Base-by-base conservation (phyloP, 2,113 vertebrate genomes). In the Recurvirostra avosetta region DNA sequence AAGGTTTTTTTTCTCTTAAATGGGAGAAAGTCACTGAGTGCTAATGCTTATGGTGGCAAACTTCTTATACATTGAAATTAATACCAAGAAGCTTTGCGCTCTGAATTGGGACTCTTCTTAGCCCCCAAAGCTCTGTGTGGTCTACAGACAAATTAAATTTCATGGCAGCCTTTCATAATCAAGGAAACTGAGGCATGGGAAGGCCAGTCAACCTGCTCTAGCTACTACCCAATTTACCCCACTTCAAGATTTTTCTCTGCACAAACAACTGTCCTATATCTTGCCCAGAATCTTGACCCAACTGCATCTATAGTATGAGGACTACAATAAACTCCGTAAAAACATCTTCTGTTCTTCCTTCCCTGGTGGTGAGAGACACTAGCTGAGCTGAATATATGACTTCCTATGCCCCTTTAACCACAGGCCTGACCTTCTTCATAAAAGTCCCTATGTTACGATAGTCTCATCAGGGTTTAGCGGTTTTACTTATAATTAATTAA, bases 401-500 rank as follows among this genome's bases (percentile, higher is more conserved):
- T 95, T 95, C 70, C 89, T 91, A 41, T 43, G 41, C 79, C 62
- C 94, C 73, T 91, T 95, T 95, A 88, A 95, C 92, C 89, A 92
- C 81, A 95, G 59, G 29, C 34, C 71, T 95, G 94, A 96, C 92
- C 94, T 93, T 70, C 45, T 88, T 82, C 80, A 76, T 96, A 93
- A 90, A 97, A 92, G 66, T 96, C 76, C 50, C 62, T 66, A 11
- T 66, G 66, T 80, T 96, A 85, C 50, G 19, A 76, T 58, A 83
- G 87, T 55, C 84, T 71, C 87, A 70, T 58, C 87, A 97, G 81
- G 38, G 87, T 93, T 95, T 94, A 96, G 89, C 0, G 3, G 81
- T 92, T 95, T 63, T 71, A 70, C 89, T 95, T 95, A 73, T 89
- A 92, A 97, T 93, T 96, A 96, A 96, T 97, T 95, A 97, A 97